phyloP scores from a whole-genome alignment of 2,113 vertebrate species.

The Cottus gobio region DNA sequence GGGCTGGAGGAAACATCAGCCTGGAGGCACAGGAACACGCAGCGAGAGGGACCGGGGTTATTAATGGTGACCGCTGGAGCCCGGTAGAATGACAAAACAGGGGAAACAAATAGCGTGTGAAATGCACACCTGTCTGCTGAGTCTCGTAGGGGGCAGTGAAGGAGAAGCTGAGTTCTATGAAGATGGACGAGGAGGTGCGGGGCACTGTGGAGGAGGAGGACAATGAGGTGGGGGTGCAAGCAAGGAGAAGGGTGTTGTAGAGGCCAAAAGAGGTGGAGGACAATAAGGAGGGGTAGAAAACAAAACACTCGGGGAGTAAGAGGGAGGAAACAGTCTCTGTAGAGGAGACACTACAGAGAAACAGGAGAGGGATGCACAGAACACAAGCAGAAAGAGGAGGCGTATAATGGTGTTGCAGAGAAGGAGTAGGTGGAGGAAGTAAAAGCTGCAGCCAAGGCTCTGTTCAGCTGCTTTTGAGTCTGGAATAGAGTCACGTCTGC shows the following conservation, averaged over 20 bases:
- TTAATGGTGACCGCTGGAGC: slow-evolving; percentile 72
- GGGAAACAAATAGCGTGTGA: slow-evolving; percentile 79
- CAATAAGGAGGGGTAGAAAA: slow-evolving; percentile 1
- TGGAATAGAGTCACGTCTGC: slow-evolving; percentile 66
- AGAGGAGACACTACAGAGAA: slow-evolving; percentile 28
- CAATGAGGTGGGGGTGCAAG: not conserved
- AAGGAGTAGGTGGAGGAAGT: slow-evolving; percentile 67
- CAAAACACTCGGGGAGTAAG: slow-evolving; percentile 27
- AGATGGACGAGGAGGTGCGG: slow-evolving; percentile 58
- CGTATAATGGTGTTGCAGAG: slow-evolving; percentile 44
- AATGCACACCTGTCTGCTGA: slow-evolving; percentile 74
- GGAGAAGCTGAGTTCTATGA: slow-evolving; percentile 45
- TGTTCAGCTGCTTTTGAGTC: slow-evolving; percentile 55
- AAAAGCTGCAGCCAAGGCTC: slow-evolving; percentile 59
- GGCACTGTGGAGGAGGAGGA: not conserved
- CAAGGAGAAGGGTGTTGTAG: not conserved
- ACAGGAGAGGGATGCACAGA: slow-evolving; percentile 35
- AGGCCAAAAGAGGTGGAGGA: slow-evolving; percentile 18
- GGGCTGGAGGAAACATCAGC: slow-evolving; percentile 65
- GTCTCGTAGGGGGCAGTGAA: slow-evolving; percentile 43
- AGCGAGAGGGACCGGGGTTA: slow-evolving; percentile 63
- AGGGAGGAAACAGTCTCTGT: slow-evolving; percentile 35
- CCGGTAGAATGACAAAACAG: slow-evolving; percentile 67
- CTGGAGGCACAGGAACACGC: slow-evolving; percentile 56
- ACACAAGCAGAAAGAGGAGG: slow-evolving; percentile 42